phyloP scores from a whole-genome alignment of 2,113 vertebrate genomes.

The Diglossa brunneiventris region DNA sequence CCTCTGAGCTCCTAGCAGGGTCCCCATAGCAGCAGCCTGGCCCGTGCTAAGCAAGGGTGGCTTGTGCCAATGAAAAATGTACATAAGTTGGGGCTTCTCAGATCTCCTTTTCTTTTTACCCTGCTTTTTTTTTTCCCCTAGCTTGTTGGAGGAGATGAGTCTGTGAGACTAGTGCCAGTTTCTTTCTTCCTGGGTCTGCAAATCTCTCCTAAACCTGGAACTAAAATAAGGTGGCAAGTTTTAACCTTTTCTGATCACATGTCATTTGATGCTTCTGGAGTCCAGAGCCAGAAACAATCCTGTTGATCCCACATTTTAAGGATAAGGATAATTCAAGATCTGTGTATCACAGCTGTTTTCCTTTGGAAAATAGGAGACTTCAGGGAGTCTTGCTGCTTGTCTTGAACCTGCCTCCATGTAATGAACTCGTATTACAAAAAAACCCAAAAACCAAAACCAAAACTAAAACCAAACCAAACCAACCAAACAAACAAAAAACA shows the following conservation, averaged over 20 bases:
- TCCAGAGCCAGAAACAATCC: neutral
- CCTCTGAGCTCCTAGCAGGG: constrained; percentile 15
- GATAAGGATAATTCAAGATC: neutral
- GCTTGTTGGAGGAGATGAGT: neutral
- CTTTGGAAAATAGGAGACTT: neutral
- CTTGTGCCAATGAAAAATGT: constrained; percentile 48
- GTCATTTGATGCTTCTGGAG: neutral
- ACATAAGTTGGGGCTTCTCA: neutral
- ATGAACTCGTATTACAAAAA: neutral
- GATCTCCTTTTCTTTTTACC: neutral
- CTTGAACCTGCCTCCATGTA: neutral
- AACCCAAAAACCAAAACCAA: neutral
- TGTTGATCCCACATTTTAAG: neutral
- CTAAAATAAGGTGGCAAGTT: neutral
- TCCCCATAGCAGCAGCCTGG: constrained; percentile 6
- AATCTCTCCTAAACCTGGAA: neutral
- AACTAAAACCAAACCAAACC: neutral
- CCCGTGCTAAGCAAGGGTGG: constrained; percentile 1
- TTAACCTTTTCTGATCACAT: neutral
- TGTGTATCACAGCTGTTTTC: neutral
- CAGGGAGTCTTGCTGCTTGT: neutral
- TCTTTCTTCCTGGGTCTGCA: neutral
- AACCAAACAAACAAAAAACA: neutral
- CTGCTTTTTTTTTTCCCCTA: neutral
- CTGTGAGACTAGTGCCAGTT: neutral